Conservation (phyloP, 2,113 vertebrate genomes). For the Promerops cafer region DNA sequence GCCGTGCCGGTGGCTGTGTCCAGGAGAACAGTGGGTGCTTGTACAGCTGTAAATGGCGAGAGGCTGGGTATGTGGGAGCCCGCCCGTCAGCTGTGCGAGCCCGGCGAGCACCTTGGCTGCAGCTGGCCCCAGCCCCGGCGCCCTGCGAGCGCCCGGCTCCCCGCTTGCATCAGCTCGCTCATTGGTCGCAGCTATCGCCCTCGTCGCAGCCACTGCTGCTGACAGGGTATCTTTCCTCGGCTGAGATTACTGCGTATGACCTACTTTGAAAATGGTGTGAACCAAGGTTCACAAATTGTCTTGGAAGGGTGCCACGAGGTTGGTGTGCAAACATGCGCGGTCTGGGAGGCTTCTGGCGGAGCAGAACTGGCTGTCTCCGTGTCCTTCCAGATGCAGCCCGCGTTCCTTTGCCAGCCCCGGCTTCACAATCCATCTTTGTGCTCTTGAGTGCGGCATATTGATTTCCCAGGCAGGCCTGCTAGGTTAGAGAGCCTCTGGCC, state of each 20-base stretch:
- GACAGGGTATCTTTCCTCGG: constrained; percentile 49
- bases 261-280: constrained; percentile 77
- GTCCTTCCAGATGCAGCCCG: constrained; percentile 31
- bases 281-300: constrained; percentile 70
- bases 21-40: constrained; percentile 36
- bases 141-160: neutral
- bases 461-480: constrained; percentile 68
- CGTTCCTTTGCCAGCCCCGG: neutral
- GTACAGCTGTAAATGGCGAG: neutral
- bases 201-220: constrained; percentile 39
- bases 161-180: neutral
- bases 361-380: neutral
- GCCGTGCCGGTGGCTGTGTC: neutral
- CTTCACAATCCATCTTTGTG: constrained; percentile 64
- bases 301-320: constrained; percentile 62
- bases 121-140: neutral
- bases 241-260: constrained; percentile 70
- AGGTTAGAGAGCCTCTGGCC: constrained; percentile 67
- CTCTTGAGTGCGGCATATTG: constrained; percentile 57
- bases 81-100: constrained; percentile 24
- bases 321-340: constrained; percentile 44
- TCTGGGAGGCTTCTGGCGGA: constrained; percentile 38
- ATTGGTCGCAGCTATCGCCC: constrained; percentile 27
- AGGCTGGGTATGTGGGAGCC: constrained; percentile 8
- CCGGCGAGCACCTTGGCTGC: constrained; percentile 27